Evolutionary conservation across 2,113 vertebrate species (phyloP).

Genomic region (Pheucticus melanocephalus): DNA sequence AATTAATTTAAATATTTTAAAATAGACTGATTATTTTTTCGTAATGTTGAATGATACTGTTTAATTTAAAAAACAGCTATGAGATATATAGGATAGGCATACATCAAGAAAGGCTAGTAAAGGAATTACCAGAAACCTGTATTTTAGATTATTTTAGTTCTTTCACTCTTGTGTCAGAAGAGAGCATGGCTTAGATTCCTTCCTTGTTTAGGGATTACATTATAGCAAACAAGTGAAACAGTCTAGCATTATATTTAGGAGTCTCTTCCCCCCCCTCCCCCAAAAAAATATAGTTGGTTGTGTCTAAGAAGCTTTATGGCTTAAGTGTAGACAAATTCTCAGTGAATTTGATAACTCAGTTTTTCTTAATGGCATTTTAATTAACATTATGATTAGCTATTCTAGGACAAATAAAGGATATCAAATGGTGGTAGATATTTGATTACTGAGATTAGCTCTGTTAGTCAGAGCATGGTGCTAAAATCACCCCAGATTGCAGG

Average conservation of each 20-base stretch:
- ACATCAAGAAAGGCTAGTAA: background rate
- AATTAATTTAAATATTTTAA: background rate
- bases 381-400: background rate
- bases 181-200: background rate
- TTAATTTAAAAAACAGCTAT: background rate
- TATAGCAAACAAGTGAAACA: background rate
- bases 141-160: background rate
- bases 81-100: background rate
- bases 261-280: background rate
- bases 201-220: background rate
- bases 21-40: background rate
- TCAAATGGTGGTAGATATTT: background rate
- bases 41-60: background rate
- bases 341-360: background rate
- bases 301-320: background rate
- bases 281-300: background rate
- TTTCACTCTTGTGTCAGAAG: background rate
- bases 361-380: background rate
- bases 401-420: background rate
- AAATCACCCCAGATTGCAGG: background rate
- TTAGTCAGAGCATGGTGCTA: background rate
- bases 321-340: background rate
- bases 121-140: background rate
- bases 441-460: background rate
- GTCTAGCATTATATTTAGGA: background rate